A percentile compares a stretch with the other conserved stretches of the same genome.
Conservation (phyloP, 2,888 invertebrate genomes). For the Liopterus haemorrhoidalis region DNA sequence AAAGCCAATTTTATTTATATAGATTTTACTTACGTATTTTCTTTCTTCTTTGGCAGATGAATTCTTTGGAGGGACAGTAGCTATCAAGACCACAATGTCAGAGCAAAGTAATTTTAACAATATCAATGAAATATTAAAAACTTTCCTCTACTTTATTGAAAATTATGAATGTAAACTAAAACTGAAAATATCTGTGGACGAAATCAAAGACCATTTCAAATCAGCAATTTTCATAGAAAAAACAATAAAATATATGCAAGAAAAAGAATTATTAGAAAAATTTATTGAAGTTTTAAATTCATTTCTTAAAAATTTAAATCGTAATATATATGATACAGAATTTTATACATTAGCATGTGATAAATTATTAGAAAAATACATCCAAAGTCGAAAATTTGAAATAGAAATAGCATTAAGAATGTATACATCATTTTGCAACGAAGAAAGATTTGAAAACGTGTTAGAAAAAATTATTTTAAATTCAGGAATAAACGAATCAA, state of each 20-base stretch:
- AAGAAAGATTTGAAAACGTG: slow-evolving; percentile 43
- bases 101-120: slow-evolving; percentile 38
- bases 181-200: slow-evolving; percentile 47
- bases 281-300: slow-evolving; percentile 47
- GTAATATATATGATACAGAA: slow-evolving; percentile 36
- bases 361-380: slow-evolving; percentile 45
- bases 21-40: neutral
- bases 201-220: slow-evolving; percentile 51
- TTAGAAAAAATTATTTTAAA: slow-evolving; percentile 39
- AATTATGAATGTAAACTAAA: slow-evolving; percentile 49
- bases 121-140: slow-evolving; percentile 48
- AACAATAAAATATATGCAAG: slow-evolving; percentile 47
- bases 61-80: slow-evolving; percentile 32
- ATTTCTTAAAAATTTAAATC: too few species aligned
- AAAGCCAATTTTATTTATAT: neutral
- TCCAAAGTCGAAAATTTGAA: slow-evolving; percentile 39
- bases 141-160: slow-evolving; percentile 51
- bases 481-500: slow-evolving; percentile 36
- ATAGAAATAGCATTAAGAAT: slow-evolving; percentile 46
- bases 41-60: slow-evolving; percentile 38
- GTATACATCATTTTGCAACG: slow-evolving; percentile 44
- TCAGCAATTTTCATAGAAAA: slow-evolving; percentile 53
- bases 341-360: slow-evolving; percentile 46
- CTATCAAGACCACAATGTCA: slow-evolving; percentile 35
- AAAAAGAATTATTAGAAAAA: slow-evolving; percentile 44